Evolutionary conservation across 2,888 invertebrate genomes (phyloP).

Genomic region (Salticus scenicus): DNA sequence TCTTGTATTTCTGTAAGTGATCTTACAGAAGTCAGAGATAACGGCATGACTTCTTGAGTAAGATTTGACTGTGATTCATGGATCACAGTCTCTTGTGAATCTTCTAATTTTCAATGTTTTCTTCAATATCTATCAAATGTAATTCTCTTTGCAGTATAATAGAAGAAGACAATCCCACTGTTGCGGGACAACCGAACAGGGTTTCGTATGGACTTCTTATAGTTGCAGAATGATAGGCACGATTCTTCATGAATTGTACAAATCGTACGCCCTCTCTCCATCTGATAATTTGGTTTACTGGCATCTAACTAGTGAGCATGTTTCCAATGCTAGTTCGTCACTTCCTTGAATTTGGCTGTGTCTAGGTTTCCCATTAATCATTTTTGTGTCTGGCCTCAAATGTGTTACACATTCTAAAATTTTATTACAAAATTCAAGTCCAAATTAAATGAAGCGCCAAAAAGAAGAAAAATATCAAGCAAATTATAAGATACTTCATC

Average conservation of each 20-base stretch:
- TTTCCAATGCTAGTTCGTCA: conserved; percentile 42
- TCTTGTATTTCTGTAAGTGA: conserved; percentile 36
- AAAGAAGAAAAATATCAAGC: conserved; percentile 68
- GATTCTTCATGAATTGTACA: too few relatives aligned
- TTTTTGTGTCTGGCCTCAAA: conserved; percentile 42
- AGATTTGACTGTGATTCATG: conserved; percentile 26
- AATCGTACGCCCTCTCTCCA: conserved; percentile 69
- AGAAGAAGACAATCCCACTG: conserved; percentile 41
- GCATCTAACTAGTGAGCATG: conserved; percentile 31
- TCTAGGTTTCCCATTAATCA: conserved; percentile 37
- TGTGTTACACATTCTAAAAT: conserved; percentile 46
- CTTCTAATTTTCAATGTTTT: conserved; percentile 42
- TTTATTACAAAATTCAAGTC: conserved; percentile 63
- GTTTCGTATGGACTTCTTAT: conserved; percentile 50
- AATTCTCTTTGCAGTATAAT: conserved; percentile 43
- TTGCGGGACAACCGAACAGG: conserved; percentile 47
- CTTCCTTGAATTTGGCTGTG: conserved; percentile 41
- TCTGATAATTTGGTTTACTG: conserved; percentile 45
- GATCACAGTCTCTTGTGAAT: conserved; percentile 42
- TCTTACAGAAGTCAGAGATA: conserved; percentile 25
- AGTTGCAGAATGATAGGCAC: too few relatives aligned
- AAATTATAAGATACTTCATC: too few relatives aligned
- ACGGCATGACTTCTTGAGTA: conserved; percentile 28
- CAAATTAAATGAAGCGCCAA: conserved; percentile 67
- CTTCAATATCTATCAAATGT: conserved; percentile 35